These are phyloP conservation scores for Trigoniulus corallinus DNA, from an alignment of 1,140 invertebrate species.

Conservation along the genomic window DNA sequence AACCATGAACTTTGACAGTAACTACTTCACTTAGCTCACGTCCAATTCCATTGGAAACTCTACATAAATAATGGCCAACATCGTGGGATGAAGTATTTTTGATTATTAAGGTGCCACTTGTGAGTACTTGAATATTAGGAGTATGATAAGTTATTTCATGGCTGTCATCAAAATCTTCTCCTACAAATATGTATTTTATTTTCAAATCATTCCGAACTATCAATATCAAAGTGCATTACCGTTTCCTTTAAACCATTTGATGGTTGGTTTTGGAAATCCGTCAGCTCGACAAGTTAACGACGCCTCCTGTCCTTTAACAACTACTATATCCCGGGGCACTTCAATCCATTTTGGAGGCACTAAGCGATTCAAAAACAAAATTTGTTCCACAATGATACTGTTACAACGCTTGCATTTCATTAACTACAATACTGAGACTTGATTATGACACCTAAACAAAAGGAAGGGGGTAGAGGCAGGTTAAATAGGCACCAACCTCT, in stretches of 20 bases:
- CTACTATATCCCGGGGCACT: not conserved
- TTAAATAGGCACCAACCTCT: too few species aligned
- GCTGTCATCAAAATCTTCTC: too few species aligned
- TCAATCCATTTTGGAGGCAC: slow-evolving; percentile 4
- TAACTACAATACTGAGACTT: not conserved
- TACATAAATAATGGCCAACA: slow-evolving; percentile 66
- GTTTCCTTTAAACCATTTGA: slow-evolving; percentile 67
- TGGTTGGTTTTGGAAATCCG: slow-evolving; percentile 80
- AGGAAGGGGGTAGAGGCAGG: too few species aligned
- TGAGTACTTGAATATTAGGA: slow-evolving; percentile 71
- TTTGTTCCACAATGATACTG: not conserved
- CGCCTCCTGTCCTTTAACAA: slow-evolving; percentile 58
- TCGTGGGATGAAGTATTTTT: slow-evolving; percentile 78
- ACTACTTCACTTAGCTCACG: slow-evolving; percentile 66
- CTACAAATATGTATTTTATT: too few species aligned
- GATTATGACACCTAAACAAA: not conserved
- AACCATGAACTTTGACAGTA: slow-evolving; percentile 78
- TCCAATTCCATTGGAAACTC: slow-evolving; percentile 43
- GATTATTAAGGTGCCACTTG: slow-evolving; percentile 77
- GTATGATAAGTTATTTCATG: too few species aligned
- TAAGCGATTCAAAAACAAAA: not conserved
- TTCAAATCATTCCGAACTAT: too few species aligned
- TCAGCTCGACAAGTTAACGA: slow-evolving; percentile 88
- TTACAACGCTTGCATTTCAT: not conserved
- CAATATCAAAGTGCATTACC: too few species aligned